Conservation (phyloP, 2,888 invertebrate species). For the Lysandra coridon region DNA sequence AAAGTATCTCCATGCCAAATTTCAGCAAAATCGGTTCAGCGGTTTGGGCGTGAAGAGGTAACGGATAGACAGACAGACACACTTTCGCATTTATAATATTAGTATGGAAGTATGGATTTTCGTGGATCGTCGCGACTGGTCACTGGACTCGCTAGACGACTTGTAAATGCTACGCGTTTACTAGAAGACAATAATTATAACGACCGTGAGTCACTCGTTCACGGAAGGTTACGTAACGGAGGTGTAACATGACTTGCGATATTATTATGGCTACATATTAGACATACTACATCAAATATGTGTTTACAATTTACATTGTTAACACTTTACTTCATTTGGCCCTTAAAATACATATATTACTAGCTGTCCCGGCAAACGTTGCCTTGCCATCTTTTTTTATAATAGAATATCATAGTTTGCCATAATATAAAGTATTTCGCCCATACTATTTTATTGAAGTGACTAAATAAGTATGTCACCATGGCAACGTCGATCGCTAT, state of each 20-base stretch:
- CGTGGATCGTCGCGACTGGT: background rate
- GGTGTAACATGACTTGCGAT: constrained; percentile 26
- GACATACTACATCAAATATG: background rate
- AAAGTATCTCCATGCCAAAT: too few relatives aligned
- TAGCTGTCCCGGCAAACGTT: too few relatives aligned
- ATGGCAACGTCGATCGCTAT: too few relatives aligned
- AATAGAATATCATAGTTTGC: too few relatives aligned
- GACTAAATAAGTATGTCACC: too few relatives aligned
- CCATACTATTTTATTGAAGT: too few relatives aligned
- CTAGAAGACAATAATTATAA: background rate
- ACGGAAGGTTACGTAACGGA: background rate
- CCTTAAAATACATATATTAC: background rate
- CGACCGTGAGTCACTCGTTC: constrained; percentile 1
- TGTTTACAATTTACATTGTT: background rate
- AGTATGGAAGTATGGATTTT: background rate
- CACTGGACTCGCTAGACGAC: background rate
- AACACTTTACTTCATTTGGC: background rate
- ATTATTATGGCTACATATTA: background rate
- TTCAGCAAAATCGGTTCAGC: too few relatives aligned
- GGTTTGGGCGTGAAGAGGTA: too few relatives aligned
- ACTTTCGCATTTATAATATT: too few relatives aligned
- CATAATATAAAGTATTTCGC: too few relatives aligned
- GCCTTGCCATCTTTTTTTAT: too few relatives aligned
- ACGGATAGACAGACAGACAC: too few relatives aligned
- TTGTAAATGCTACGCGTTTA: background rate